Conservation (phyloP, 2,113 vertebrate species). For the Dasyornis broadbenti region DNA sequence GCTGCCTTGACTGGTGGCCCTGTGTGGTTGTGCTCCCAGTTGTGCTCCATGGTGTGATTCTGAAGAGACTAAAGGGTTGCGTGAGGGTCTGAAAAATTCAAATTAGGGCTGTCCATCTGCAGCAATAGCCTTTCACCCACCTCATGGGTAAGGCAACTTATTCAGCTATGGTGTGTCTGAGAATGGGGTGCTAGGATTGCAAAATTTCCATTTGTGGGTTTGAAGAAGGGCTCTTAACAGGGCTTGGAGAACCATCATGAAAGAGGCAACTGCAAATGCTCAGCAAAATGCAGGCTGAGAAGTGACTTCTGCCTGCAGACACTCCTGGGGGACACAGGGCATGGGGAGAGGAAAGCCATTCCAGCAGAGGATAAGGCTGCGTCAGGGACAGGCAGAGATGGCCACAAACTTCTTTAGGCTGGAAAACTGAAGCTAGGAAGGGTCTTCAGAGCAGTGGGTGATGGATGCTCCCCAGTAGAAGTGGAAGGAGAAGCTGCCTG, state of each 20-base stretch:
- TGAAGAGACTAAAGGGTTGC: not conserved
- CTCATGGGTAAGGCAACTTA: not conserved
- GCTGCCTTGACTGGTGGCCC: not conserved
- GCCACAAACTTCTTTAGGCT: not conserved
- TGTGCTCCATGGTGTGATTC: rapidly evolving
- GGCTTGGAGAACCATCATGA: not conserved
- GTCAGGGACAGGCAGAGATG: not conserved
- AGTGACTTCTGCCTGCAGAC: not conserved
- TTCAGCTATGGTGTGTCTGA: rapidly evolving
- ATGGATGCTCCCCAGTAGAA: not conserved
- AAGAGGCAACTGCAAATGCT: not conserved
- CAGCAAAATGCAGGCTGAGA: not conserved
- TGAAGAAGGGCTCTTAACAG: not conserved
- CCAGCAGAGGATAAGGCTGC: not conserved
- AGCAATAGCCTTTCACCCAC: not conserved
- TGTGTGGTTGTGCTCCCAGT: not conserved
- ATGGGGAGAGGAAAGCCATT: not conserved
- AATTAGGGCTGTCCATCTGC: not conserved
- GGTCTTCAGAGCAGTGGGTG: not conserved
- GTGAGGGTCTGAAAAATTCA: not conserved
- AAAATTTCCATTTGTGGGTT: not conserved
- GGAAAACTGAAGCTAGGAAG: not conserved
- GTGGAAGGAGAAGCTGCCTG: not conserved
- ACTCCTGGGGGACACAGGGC: not conserved
- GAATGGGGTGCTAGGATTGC: not conserved